A percentile compares a stretch with the other conserved stretches of the same genome.
These are phyloP conservation scores for Ramphastos sulfuratus DNA, from an alignment of 2,113 vertebrate species.

Conservation along the genomic window DNA sequence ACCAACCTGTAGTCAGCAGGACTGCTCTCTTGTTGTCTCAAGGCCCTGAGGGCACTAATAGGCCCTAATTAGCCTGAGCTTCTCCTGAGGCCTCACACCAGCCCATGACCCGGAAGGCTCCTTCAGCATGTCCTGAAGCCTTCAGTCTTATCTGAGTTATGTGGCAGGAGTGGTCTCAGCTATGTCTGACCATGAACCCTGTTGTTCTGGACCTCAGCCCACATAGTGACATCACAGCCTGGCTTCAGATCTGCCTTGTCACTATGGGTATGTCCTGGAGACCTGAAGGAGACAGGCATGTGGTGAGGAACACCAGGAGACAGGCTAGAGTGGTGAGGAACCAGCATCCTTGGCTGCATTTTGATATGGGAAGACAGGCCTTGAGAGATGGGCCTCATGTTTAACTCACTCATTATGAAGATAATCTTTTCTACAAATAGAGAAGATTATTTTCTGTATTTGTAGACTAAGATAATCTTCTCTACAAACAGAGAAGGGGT, in stretches of 20 bases:
- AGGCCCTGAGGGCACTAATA: neutral
- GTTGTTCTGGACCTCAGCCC: rapidly evolving
- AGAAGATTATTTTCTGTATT: too few species aligned
- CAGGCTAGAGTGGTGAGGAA: neutral
- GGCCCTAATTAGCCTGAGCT: neutral
- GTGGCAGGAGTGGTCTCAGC: rapidly evolving
- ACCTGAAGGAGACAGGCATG: neutral
- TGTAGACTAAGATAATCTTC: too few species aligned
- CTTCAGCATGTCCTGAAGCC: too few species aligned
- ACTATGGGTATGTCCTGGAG: neutral
- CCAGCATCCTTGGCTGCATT: neutral
- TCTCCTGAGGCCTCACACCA: neutral
- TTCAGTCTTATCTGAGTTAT: neutral
- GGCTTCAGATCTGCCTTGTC: neutral
- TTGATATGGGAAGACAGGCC: neutral
- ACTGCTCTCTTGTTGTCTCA: rapidly evolving
- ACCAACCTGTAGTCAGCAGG: neutral
- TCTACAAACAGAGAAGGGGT: too few species aligned
- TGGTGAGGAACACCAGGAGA: too few species aligned
- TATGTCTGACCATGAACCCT: neutral
- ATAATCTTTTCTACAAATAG: too few species aligned
- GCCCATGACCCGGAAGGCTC: neutral
- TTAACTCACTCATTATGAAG: neutral
- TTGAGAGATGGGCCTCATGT: neutral
- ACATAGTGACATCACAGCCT: rapidly evolving